Evolutionary conservation across 35 echinoderm and acorn worm species (phyloP), one percentile per base, ranked within the genome.

Genomic region (Hemicentrotus pulcherrimus): DNA sequence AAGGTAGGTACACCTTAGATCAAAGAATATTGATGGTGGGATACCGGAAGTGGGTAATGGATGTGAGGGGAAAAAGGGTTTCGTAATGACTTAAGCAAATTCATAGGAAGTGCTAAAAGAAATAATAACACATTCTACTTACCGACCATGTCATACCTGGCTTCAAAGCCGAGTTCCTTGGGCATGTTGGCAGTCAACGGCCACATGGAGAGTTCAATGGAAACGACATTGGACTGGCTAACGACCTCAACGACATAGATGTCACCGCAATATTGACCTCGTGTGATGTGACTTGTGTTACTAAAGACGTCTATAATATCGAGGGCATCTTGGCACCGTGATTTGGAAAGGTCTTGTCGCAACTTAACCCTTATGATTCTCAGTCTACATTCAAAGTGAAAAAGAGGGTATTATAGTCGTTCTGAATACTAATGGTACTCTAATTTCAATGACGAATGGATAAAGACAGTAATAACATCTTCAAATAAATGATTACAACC

Each of bases 101-200:
- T n/a, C n/a, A n/a, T n/a, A n/a, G n/a, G n/a, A n/a, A n/a, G n/a
- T n/a, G n/a, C n/a, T n/a, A n/a, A n/a, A n/a, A n/a, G n/a, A n/a
- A n/a, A n/a, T n/a, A n/a, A n/a, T n/a, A n/a, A n/a, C 19, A 78
- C 65, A n/a, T 28, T 28, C 88, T 2, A 91, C 95, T 92, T 96
- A 98, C 97, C 96, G 22, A 98, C 89, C 8, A 92, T 85, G 16
- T 93, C 70, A 48, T 95, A 98, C 16, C 47, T 85, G 16, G 97
- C 96, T 4, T 92, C 96, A 46, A 98, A 98, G 32, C 96, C 97
- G 15, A 98, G 91, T 58, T 91, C 46, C 0, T 55, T 24, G 32
- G 97, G 97, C 97, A 98, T 98, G 92, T 96, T 48, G 8, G 92
- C 96, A 11, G 94, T 96, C 32, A 98, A 86, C 46, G 85, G 70